Conservation (phyloP, 2,888 invertebrate species). For the Andrena trimmerana region DNA sequence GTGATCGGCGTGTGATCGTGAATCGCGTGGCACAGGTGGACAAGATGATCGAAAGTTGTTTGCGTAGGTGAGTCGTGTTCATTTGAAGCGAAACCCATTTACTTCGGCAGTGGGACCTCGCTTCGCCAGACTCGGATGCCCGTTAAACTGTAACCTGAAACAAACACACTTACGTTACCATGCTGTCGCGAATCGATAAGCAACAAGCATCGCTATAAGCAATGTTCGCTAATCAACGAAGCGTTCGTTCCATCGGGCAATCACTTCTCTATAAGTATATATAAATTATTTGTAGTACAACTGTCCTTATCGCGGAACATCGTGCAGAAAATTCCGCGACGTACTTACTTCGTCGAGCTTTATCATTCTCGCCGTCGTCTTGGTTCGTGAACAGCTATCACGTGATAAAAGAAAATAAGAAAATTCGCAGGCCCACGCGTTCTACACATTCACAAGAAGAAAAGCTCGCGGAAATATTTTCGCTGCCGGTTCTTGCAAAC, state of each 20-base stretch:
- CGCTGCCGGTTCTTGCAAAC: slow-evolving; percentile 7
- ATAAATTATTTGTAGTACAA: slow-evolving; percentile 3
- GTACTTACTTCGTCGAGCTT: background rate
- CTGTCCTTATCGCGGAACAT: slow-evolving; percentile 19
- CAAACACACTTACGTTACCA: slow-evolving; percentile 14
- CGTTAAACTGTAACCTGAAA: slow-evolving; percentile 37
- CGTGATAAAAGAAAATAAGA: background rate
- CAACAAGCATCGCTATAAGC: background rate
- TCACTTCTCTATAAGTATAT: background rate
- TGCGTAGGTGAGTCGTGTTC: slow-evolving; percentile 34
- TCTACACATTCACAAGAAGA: background rate
- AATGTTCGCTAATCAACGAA: background rate
- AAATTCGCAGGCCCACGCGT: background rate
- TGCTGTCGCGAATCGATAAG: background rate
- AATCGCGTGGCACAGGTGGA: slow-evolving; percentile 13
- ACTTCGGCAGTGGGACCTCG: slow-evolving; percentile 26
- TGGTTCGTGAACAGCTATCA: background rate
- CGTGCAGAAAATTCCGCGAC: background rate
- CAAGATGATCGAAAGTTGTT: slow-evolving; percentile 28
- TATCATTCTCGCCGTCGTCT: background rate
- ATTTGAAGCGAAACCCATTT: slow-evolving; percentile 59
- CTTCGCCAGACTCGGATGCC: slow-evolving; percentile 37
- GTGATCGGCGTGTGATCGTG: slow-evolving; percentile 15
- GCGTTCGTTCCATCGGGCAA: slow-evolving; percentile 12
- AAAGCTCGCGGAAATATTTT: slow-evolving; percentile 9